Base-by-base conservation (phyloP, 2,888 invertebrate species). In the Adineta ricciae region DNA sequence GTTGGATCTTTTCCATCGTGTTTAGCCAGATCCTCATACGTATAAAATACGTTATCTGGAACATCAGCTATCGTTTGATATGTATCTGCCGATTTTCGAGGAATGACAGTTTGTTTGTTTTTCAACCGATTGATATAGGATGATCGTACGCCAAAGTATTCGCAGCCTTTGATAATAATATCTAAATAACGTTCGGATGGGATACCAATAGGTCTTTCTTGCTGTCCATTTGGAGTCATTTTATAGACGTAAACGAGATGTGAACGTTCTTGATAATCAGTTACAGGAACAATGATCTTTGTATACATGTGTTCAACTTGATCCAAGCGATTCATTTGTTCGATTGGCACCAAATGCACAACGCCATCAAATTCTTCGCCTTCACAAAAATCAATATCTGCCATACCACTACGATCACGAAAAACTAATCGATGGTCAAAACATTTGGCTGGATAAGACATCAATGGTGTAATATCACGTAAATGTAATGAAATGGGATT, bases 161-260 rank as follows among this genome's bases (percentile, higher is more conserved):
- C 78, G 41, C 78, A 78, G n/a, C 78, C 78, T 78, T 78, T 78
- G n/a, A 78, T n/a, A 78, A 78, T 38, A 38, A 78, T 32, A 78
- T 78, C 78, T 41, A 78, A 0, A 78, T 78, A 78, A 11, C 78
- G 78, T 78, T 78, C 78, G 8, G 78, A 78, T 78, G 78, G 78
- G 38, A 41, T 11, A 78, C 41, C 8, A 2, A 11, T 24, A 41
- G 8, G 41, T 78, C 24, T 24, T 38, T 78, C 41, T 41, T 38
- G 2, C 11, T 41, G 41, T 78, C 41, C 41, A 64, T 32, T 32
- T 27, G 32, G 19, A 64, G 27, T 64, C 41, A 78, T 78, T 41
- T 78, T 38, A 24, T 78, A 78, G 3, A 41, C 78, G n/a, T 41
- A 78, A 41, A 41, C 41, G 11, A 24, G n/a, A n/a, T 78, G 78